Evolutionary conservation across 2,888 invertebrate genomes (phyloP), one percentile per base, ranked within the genome.

Genomic region (Halocaridina rubra): DNA sequence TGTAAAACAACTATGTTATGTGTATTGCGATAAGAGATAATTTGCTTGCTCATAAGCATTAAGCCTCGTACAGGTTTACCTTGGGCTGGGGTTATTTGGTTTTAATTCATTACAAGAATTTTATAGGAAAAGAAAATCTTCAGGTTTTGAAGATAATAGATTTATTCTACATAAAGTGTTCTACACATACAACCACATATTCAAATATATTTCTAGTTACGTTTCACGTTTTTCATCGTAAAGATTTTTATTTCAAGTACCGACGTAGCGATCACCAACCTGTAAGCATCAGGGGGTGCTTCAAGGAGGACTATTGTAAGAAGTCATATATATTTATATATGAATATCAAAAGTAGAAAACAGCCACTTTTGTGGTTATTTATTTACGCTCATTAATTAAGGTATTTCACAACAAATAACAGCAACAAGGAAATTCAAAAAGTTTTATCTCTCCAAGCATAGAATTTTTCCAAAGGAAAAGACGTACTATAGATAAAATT

Each of bases 301-400:
- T n/a, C n/a, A n/a, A n/a, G n/a, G n/a, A n/a, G n/a, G n/a, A n/a
- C n/a, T n/a, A n/a, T n/a, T n/a, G n/a, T 69, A 69, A 69, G 69
- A 69, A 69, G 69, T 69, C 30, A n/a, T n/a, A n/a, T n/a, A n/a
- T n/a, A n/a, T n/a, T n/a, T n/a, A n/a, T n/a, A 69, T 57, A 46
- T 80, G 57, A 72, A 80, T 80, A 80, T 80, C 80, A 80, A 80
- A 80, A 80, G 80, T 80, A 80, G 80, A 80, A 80, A 80, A 80
- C 80, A 80, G 57, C 72, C 72, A 80, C 53, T 69, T n/a, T n/a
- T n/a, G n/a, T n/a, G n/a, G n/a, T n/a, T n/a, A n/a, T n/a, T n/a
- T n/a, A n/a, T n/a, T n/a, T n/a, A n/a, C 80, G 32, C 71, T 59
- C 53, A 80, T 27, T 78, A 64, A 64, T 64, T 61, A 39, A 69